Conservation (phyloP, 2,797 vertebrate genomes). For the Petrocephalus schoutedeni region DNA sequence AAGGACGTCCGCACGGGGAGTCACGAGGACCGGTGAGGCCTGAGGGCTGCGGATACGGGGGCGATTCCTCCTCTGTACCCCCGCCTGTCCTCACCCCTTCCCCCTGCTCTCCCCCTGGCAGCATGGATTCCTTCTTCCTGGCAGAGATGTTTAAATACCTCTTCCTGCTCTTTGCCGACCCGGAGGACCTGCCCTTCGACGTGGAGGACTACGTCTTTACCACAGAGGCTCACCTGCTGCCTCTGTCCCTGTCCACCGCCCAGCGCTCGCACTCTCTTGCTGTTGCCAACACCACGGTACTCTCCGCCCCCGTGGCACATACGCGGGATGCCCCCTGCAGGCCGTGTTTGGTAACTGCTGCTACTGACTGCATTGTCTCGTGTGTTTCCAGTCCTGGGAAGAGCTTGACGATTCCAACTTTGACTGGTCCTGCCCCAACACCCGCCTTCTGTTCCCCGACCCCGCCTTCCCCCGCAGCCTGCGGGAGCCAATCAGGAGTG, state of each 20-base stretch:
- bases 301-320: not conserved
- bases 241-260: slow-evolving; percentile 83
- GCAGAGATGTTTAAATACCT: slow-evolving; percentile 99
- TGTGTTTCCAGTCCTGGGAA: slow-evolving; percentile 44
- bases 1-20: slow-evolving; percentile 97
- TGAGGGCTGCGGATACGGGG: not conserved
- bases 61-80: not conserved
- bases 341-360: not conserved
- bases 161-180: slow-evolving; percentile 89
- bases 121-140: slow-evolving; percentile 98
- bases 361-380: not conserved
- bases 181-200: slow-evolving; percentile 85
- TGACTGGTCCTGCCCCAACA: slow-evolving; percentile 96
- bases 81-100: not conserved
- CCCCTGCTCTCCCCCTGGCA: slow-evolving; percentile 39
- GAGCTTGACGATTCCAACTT: slow-evolving; percentile 95
- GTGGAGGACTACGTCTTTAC: slow-evolving; percentile 97
- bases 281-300: slow-evolving; percentile 54
- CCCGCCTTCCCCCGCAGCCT: slow-evolving; percentile 87
- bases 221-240: slow-evolving; percentile 94
- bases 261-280: slow-evolving; percentile 50
- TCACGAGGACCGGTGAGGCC: slow-evolving; percentile 88
- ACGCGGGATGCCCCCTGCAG: not conserved
- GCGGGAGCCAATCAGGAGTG: slow-evolving; percentile 88
- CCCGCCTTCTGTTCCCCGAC: slow-evolving; percentile 92